Percentiles rank a stretch among this genome's conserved stretches.
phyloP scores from a whole-genome alignment of 2,113 vertebrate genomes.

The Oreochromis niloticus region DNA sequence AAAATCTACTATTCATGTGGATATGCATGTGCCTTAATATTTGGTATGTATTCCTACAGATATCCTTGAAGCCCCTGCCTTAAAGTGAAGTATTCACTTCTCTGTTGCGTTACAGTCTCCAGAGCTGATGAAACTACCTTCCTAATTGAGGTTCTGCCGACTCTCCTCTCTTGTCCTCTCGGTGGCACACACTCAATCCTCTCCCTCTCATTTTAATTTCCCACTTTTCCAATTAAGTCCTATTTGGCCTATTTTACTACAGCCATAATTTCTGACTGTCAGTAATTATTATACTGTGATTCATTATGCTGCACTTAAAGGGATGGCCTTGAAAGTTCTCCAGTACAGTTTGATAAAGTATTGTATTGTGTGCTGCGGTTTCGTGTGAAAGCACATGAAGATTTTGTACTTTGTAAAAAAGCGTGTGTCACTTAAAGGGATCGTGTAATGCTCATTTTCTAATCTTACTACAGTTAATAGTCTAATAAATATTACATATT shows the following conservation, averaged over 20 bases:
- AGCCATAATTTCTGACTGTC: neutral
- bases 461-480: neutral
- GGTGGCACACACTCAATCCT: neutral
- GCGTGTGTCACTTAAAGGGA: neutral
- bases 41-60: conserved; percentile 60
- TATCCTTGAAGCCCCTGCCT: conserved; percentile 70
- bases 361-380: neutral
- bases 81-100: conserved; percentile 71
- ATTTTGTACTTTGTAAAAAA: neutral
- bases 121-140: conserved; percentile 77
- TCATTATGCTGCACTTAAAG: neutral
- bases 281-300: neutral
- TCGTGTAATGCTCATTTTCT: neutral
- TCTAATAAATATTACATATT: neutral
- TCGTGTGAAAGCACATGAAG: neutral
- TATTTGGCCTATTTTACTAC: neutral
- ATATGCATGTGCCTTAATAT: neutral
- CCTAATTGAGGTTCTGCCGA: conserved; percentile 59
- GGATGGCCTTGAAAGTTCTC: neutral
- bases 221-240: neutral
- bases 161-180: neutral
- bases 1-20: fast-evolving
- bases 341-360: neutral
- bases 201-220: neutral
- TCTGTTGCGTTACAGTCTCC: conserved; percentile 69